Base-by-base conservation (phyloP, 2,888 invertebrate species). In the Standfussiana lucernea region DNA sequence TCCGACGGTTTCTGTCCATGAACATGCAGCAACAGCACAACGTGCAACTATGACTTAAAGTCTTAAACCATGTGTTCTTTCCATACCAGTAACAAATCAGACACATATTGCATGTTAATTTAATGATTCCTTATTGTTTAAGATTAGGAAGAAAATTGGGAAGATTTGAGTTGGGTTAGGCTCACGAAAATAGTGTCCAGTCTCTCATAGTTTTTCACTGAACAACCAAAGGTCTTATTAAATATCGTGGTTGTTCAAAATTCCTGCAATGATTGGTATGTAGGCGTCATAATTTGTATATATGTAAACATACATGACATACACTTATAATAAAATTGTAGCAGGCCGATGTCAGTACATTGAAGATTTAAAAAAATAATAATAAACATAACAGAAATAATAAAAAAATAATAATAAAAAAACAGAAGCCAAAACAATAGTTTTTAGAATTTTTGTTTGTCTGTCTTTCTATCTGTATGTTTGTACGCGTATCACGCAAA, bases 271-370 rank as follows among this genome's bases (percentile, higher is more conserved):
- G 53, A 45, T 65, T 65, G 50, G 35, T 56, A 47, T 47, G 69
- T 85, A 69, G 77, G 72, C 72, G 83, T 45, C 37, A 82, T 72
- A 76, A 79, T 72, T 71, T 75, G 65, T 77, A 61, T 85, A 77
- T n/a, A n/a, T n/a, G n/a, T n/a, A n/a, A n/a, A n/a, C n/a, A n/a
- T n/a, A n/a, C n/a, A n/a, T n/a, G n/a, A n/a, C n/a, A n/a, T n/a
- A n/a, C n/a, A n/a, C n/a, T n/a, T n/a, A n/a, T n/a, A n/a, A n/a
- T n/a, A n/a, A n/a, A n/a, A n/a, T n/a, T n/a, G n/a, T n/a, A n/a
- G n/a, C n/a, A n/a, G n/a, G n/a, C n/a, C n/a, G n/a, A n/a, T n/a
- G n/a, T n/a, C n/a, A n/a, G n/a, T n/a, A n/a, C n/a, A n/a, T n/a
- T n/a, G n/a, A n/a, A n/a, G n/a, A n/a, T n/a, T n/a, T n/a, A n/a